Evolutionary conservation across 2,797 vertebrate species (phyloP).

Genomic region (Danio aesculapii): DNA sequence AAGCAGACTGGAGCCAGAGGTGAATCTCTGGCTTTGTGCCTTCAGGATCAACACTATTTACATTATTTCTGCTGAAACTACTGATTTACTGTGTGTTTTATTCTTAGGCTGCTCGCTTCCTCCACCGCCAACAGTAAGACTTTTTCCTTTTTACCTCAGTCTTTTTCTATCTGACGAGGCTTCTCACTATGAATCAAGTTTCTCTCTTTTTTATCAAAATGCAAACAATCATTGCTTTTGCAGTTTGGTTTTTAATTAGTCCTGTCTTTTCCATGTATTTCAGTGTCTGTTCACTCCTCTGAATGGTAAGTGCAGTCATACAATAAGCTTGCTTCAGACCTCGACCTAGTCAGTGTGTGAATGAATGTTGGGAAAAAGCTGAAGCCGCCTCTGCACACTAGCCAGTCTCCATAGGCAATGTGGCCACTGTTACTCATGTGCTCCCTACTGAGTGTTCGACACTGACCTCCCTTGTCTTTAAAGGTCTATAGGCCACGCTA

Average conservation of each 20-base stretch:
- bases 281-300: neutral
- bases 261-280: neutral
- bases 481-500: too few relatives aligned
- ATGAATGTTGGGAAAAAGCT: neutral
- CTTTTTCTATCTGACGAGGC: neutral
- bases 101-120: neutral
- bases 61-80: too few relatives aligned
- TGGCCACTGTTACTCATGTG: too few relatives aligned
- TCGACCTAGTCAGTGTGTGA: too few relatives aligned
- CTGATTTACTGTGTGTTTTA: neutral
- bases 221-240: neutral
- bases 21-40: neutral
- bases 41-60: neutral
- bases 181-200: neutral
- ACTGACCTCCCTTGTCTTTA: too few relatives aligned
- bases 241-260: neutral
- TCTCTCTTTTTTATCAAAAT: accelerated
- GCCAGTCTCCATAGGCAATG: too few relatives aligned
- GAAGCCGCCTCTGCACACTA: too few relatives aligned
- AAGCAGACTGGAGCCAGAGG: neutral
- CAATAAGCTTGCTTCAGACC: neutral
- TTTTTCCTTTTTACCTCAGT: neutral
- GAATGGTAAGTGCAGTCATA: neutral
- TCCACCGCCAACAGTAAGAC: neutral
- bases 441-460: too few relatives aligned